phyloP scores from a whole-genome alignment of 2,888 invertebrate genomes.

The Bibio marci region DNA sequence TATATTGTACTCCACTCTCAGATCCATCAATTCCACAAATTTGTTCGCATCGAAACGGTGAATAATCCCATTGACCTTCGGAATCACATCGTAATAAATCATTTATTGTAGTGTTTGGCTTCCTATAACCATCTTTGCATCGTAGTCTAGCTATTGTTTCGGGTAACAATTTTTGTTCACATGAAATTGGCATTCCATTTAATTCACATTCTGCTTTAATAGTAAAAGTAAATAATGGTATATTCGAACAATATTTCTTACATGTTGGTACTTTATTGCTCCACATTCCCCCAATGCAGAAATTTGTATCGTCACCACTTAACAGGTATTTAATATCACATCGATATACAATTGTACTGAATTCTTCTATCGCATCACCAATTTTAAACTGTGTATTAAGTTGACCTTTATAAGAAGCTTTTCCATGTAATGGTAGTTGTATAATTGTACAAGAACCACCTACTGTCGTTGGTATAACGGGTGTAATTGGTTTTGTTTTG shows the following conservation, averaged over 20 bases:
- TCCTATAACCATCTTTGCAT: constrained; percentile 7
- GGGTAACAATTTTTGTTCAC: constrained; percentile 7
- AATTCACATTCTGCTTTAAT: constrained; percentile 7
- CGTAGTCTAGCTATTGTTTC: constrained; percentile 9
- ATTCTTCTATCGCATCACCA: not conserved
- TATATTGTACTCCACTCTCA: constrained; percentile 5
- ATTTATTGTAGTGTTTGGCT: not conserved
- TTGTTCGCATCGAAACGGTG: constrained; percentile 14
- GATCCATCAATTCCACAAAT: constrained; percentile 14
- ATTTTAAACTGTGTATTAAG: not conserved
- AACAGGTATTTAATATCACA: constrained; percentile 2
- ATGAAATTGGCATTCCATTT: constrained; percentile 6
- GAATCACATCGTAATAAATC: constrained; percentile 11
- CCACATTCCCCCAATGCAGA: constrained; percentile 3
- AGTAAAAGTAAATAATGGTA: not conserved
- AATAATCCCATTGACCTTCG: constrained; percentile 15
- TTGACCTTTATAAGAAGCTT: not conserved
- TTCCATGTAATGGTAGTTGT: not conserved
- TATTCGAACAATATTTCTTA: not conserved
- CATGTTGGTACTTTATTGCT: not conserved
- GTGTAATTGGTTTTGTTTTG: not conserved
- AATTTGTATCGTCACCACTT: not conserved
- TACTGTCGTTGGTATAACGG: too few species aligned
- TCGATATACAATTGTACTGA: not conserved
- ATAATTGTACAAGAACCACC: not conserved